Evolutionary conservation across 2,113 vertebrate genomes (phyloP).

Genomic region (cat (Felis catus)): DNA sequence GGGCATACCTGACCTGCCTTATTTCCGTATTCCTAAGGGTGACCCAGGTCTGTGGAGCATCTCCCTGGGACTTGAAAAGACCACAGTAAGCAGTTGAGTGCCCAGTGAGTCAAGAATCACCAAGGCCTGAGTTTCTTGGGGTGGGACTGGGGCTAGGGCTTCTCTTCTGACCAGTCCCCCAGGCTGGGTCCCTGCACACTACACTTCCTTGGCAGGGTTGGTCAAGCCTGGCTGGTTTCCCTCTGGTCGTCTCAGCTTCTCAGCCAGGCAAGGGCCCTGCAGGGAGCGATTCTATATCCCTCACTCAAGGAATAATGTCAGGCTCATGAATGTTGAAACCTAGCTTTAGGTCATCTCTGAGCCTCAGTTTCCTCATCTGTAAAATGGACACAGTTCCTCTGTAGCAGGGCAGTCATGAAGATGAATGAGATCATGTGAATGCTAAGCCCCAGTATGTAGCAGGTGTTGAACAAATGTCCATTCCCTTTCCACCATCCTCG

Average conservation of each 20-base stretch:
- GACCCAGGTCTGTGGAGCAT: not conserved
- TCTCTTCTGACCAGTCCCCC: not conserved
- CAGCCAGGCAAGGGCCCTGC: not conserved
- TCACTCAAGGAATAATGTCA: not conserved
- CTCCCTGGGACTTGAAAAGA: not conserved
- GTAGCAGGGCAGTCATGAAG: not conserved
- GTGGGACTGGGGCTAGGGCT: not conserved
- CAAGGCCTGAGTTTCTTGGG: not conserved
- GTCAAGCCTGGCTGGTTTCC: not conserved
- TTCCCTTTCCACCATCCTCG: not conserved
- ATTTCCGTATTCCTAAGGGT: not conserved
- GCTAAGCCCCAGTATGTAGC: not conserved
- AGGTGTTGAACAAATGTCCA: not conserved
- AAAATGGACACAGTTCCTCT: not conserved
- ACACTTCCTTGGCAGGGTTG: not conserved
- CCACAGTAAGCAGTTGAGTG: accelerated
- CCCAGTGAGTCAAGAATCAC: not conserved
- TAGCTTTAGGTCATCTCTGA: not conserved
- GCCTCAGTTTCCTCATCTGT: not conserved
- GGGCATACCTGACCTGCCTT: not conserved
- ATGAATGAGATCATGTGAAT: not conserved
- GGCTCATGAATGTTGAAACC: not conserved
- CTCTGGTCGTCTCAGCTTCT: not conserved
- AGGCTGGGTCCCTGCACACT: not conserved
- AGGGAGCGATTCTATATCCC: not conserved